Evolutionary conservation across 2,888 invertebrate genomes (phyloP), one percentile per base, ranked within the genome.

Genomic region (Acanthopleura granulata): DNA sequence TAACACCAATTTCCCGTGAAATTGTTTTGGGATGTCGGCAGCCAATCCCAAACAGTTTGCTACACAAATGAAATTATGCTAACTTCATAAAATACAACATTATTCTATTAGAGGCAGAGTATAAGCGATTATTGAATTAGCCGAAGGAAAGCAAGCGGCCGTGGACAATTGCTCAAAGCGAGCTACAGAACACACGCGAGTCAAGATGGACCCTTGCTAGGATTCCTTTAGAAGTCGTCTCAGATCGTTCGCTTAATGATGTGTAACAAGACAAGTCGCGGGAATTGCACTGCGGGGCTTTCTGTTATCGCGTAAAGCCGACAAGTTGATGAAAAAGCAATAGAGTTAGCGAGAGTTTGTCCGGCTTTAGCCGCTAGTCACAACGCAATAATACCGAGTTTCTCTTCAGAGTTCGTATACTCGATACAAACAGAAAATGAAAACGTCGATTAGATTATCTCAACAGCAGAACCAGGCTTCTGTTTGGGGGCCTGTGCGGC

Each of bases 321-420:
- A 66, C 66, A 66, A 66, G 66, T 66, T 66, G 66, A 66, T 66
- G 66, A 66, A 66, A 66, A 66, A 66, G 66, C 66, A 66, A 66
- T 66, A 66, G 66, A 66, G 66, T 66, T 66, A 66, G 66, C 25
- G 16, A 22, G 29, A 66, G 66, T 66, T 66, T 66, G 66, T 66
- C 66, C 66, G 66, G 66, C 66, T 66, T 66, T 66, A 6, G 66
- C 66, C 66, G 18, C 25, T 66, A 25, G 66, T 16, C 25, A 66
- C 25, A 27, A 66, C 27, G 29, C 66, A 27, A 66, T 27, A 66
- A 66, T 27, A 25, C n/a, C 66, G 25, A 66, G 66, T 27, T 22
- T 22, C 66, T 27, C 66, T 66, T 66, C 66, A 66, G 29, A 66
- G 27, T 66, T 66, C 66, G 29, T 66, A 66, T 66, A 66, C 66